These are phyloP conservation scores for Gymnosoma rotundatum DNA, from an alignment of 2,888 invertebrate genomes.

Conservation along the genomic window DNA sequence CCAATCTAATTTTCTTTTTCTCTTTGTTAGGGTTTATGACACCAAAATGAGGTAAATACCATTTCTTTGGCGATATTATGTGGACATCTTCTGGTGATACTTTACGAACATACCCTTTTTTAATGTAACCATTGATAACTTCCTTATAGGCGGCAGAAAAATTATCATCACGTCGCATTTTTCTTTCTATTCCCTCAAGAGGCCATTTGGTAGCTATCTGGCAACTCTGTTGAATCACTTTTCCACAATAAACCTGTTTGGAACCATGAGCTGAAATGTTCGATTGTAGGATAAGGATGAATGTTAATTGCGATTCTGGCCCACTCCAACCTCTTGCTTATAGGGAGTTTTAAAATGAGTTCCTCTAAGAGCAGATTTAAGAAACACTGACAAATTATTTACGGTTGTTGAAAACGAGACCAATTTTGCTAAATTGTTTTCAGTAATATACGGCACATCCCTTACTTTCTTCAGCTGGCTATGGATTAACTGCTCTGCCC, in stretches of 20 bases:
- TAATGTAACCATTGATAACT: conserved; percentile 21
- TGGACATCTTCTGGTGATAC: no score
- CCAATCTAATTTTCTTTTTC: conserved; percentile 73
- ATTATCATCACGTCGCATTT: conserved; percentile 34
- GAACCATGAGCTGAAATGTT: conserved; percentile 59
- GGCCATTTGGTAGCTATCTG: conserved; percentile 33
- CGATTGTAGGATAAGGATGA: conserved; percentile 27
- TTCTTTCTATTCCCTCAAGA: conserved; percentile 30
- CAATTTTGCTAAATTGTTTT: conserved; percentile 44
- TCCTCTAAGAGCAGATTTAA: conserved; percentile 65
- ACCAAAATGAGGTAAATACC: no score
- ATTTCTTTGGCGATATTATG: no score
- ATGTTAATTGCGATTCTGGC: conserved; percentile 47
- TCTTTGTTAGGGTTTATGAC: conserved; percentile 74
- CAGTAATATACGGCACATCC: conserved; percentile 48
- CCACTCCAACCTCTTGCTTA: conserved; percentile 65
- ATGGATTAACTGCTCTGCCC: conserved; percentile 54
- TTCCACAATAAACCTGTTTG: conserved; percentile 40
- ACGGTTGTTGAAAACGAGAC: no score
- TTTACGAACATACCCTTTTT: conserved; percentile 39
- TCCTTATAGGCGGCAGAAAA: conserved; percentile 18
- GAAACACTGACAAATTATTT: conserved; percentile 60
- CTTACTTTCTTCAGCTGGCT: conserved; percentile 64
- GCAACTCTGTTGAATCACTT: neutral
- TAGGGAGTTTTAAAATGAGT: conserved; percentile 61